These are phyloP conservation scores for Sinonovacula constricta DNA, from an alignment of 1,140 invertebrate species.

Conservation along the genomic window DNA sequence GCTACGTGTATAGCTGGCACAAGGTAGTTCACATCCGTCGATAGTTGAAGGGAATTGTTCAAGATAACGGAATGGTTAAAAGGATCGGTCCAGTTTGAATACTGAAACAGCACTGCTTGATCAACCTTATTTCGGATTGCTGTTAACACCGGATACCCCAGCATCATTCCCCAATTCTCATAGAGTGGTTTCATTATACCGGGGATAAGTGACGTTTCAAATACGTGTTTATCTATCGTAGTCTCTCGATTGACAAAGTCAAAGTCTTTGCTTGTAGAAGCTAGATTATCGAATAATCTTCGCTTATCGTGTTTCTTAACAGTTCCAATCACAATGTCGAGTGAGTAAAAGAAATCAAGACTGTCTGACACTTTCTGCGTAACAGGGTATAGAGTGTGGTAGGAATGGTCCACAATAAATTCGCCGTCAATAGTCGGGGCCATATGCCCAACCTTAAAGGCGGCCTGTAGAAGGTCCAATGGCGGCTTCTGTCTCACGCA, in stretches of 20 bases:
- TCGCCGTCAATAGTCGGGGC: constrained; percentile 34
- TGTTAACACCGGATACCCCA: constrained; percentile 14
- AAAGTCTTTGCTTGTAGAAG: neutral
- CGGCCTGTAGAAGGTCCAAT: constrained; percentile 14
- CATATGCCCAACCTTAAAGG: neutral
- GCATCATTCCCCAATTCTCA: constrained; percentile 2
- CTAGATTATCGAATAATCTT: neutral
- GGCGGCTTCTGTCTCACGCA: constrained; percentile 12
- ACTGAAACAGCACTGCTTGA: constrained; percentile 22
- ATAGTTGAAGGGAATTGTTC: constrained; percentile 21
- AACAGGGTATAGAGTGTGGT: neutral
- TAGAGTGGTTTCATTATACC: constrained; percentile 18
- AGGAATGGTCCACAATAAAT: constrained; percentile 19
- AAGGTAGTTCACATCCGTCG: constrained; percentile 41
- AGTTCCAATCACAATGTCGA: constrained; percentile 22
- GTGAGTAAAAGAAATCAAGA: constrained; percentile 30
- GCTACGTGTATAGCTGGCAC: constrained; percentile 22
- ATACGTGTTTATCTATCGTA: constrained; percentile 3
- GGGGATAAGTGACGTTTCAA: constrained; percentile 27
- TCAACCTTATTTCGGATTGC: constrained; percentile 12
- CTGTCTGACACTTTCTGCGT: constrained; percentile 5
- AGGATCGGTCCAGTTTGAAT: constrained; percentile 49
- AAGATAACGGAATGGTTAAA: constrained; percentile 2
- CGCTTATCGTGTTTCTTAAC: constrained; percentile 14
- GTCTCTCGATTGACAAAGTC: neutral